phyloP scores from a whole-genome alignment of 2,113 vertebrate genomes.

The Pheucticus melanocephalus region DNA sequence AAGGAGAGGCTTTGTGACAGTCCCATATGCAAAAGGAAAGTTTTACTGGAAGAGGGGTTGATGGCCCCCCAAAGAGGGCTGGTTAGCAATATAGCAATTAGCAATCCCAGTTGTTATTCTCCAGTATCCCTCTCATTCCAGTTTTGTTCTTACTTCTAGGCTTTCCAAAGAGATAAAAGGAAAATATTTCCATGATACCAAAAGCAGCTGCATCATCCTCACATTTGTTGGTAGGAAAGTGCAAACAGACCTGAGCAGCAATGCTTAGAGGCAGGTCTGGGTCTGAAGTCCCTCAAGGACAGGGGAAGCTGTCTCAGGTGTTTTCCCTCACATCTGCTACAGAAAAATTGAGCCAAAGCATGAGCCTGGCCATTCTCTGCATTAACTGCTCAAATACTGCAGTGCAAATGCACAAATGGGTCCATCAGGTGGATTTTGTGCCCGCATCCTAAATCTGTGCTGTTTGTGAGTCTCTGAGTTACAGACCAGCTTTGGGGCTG shows the following conservation, averaged over 20 bases:
- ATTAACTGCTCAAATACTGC: neutral
- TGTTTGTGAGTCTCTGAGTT: neutral
- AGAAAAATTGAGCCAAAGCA: neutral
- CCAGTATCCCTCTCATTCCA: neutral
- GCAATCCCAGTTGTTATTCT: neutral
- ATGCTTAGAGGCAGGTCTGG: neutral
- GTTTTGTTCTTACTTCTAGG: neutral
- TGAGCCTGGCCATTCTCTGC: neutral
- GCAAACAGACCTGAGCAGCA: neutral
- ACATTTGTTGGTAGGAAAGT: neutral
- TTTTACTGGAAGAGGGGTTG: no score
- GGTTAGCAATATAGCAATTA: no score
- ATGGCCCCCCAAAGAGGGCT: no score
- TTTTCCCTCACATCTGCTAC: neutral
- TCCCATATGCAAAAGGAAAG: no score
- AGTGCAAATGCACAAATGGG: neutral
- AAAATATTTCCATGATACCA: neutral
- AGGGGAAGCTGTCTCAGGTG: neutral
- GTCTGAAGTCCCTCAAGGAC: neutral
- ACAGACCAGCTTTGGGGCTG: neutral
- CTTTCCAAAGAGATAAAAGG: neutral
- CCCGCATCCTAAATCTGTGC: neutral
- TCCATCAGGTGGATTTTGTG: neutral
- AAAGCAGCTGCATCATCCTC: neutral
- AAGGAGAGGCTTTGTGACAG: no score